Percentiles rank a stretch among this genome's conserved stretches.
phyloP scores from a whole-genome alignment of 2,797 vertebrate species.

The Spondyliosoma cantharus region DNA sequence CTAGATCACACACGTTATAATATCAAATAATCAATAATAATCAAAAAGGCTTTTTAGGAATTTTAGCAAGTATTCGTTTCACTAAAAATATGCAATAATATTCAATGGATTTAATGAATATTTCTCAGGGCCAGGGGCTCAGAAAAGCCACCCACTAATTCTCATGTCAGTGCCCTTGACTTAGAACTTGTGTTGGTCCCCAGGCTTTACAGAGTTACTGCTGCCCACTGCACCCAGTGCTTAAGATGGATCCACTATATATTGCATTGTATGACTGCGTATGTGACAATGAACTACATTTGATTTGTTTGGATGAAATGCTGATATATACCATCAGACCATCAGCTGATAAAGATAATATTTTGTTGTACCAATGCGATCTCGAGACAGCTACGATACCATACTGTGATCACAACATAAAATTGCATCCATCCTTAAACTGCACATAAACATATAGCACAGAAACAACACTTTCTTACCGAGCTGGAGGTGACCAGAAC shows the following conservation, averaged over 20 bases:
- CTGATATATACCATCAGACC: not conserved
- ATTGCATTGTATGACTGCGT: too few relatives aligned
- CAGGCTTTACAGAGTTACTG: too few relatives aligned
- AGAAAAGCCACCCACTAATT: not conserved
- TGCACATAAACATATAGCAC: not conserved
- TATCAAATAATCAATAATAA: too few relatives aligned
- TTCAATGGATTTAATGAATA: not conserved
- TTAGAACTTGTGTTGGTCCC: too few relatives aligned
- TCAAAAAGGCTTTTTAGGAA: not conserved
- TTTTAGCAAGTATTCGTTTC: not conserved
- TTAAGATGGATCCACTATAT: too few relatives aligned
- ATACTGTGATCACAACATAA: not conserved
- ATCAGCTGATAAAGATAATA: not conserved
- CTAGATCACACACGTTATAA: not conserved
- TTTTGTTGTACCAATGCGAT: not conserved
- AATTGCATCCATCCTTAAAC: not conserved
- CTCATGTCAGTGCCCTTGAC: too few relatives aligned
- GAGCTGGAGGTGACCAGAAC: constrained; percentile 85
- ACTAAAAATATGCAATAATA: not conserved
- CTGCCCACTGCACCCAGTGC: too few relatives aligned
- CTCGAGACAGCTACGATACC: not conserved
- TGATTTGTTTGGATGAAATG: not conserved
- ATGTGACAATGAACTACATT: too few relatives aligned
- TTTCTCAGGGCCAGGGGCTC: not conserved
- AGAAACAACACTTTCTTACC: constrained; percentile 57